phyloP scores from a whole-genome alignment of 2,888 invertebrate species.

The Aethes cnicana region DNA sequence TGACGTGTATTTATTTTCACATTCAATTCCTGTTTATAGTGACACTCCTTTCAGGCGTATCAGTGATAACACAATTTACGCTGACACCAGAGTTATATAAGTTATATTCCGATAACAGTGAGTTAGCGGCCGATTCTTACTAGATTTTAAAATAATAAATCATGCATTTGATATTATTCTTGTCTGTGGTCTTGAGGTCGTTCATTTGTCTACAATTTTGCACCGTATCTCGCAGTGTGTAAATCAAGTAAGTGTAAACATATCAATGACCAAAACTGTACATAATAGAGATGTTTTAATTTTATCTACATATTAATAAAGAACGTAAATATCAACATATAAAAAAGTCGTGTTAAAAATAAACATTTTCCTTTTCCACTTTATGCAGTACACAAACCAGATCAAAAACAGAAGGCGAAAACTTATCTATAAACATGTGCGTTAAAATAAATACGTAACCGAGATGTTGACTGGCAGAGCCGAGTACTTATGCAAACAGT shows the following conservation, averaged over 20 bases:
- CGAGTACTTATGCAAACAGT: constrained; percentile 26
- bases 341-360: too few relatives aligned
- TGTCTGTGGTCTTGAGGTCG: too few relatives aligned
- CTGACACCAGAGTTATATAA: too few relatives aligned
- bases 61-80: constrained; percentile 19
- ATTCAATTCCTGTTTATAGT: background rate
- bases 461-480: constrained; percentile 26
- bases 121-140: constrained; percentile 3
- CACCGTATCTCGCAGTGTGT: too few relatives aligned
- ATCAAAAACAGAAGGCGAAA: constrained; percentile 9
- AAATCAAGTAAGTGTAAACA: too few relatives aligned
- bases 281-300: too few relatives aligned
- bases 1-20: constrained; percentile 3
- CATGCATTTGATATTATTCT: too few relatives aligned
- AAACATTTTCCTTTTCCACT: background rate
- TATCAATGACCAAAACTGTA: too few relatives aligned
- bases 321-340: too few relatives aligned
- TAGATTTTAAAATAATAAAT: too few relatives aligned
- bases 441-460: constrained; percentile 27
- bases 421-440: constrained; percentile 12
- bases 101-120: constrained; percentile 12
- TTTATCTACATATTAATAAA: too few relatives aligned
- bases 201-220: too few relatives aligned
- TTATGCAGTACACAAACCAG: background rate
- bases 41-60: constrained; percentile 22